Base-by-base conservation (phyloP, 2,113 vertebrate genomes). In the Ophiodon elongatus region DNA sequence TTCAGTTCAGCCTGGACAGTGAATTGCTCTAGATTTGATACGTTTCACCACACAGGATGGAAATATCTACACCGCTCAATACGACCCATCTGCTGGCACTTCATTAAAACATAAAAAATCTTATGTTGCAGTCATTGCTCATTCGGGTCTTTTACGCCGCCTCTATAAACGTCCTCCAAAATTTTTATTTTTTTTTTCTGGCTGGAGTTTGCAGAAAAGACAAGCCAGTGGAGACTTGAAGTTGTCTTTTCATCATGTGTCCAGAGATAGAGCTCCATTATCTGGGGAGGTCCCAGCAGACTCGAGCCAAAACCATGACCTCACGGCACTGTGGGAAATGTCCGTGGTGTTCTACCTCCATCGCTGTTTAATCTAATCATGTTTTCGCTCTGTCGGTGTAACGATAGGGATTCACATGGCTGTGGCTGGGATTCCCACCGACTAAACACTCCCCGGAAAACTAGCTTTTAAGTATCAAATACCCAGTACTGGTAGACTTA, bases 301-400 rank as follows among this genome's bases (percentile, higher is more conserved):
- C 37, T 43, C 0, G 1, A 8, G 81, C 77, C 82, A 90, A 85
- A 62, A 82, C 25, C 76, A 85, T 94, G 91, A 94, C 80, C 70
- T 94, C 92, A 94, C 52, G 82, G 79, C 76, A 79, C 85, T 84
- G 77, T 87, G 85, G 84, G 91, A 93, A 93, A 85, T 37, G 43
- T 89, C 54, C 1, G 31, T 33, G 59, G 77, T 83, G 85, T 80
- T 89, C 86, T 68, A 80, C 87, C 79, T 80, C 68, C 80, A 85
- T 84, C 27, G 25, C 72, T 72, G 82, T 88, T 93, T 92, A 83
- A 92, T 83, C 88, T 63, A 81, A 84, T 92, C 82, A 88, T 77
- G 73, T 70, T 85, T 65, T 65, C 78, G 8, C 76, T 86, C 62
- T 86, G 73, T 89, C 62, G 67, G 62, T 76, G 75, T 79, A 84